Conservation (phyloP, 2,113 vertebrate species). For the Noturus placidus region DNA sequence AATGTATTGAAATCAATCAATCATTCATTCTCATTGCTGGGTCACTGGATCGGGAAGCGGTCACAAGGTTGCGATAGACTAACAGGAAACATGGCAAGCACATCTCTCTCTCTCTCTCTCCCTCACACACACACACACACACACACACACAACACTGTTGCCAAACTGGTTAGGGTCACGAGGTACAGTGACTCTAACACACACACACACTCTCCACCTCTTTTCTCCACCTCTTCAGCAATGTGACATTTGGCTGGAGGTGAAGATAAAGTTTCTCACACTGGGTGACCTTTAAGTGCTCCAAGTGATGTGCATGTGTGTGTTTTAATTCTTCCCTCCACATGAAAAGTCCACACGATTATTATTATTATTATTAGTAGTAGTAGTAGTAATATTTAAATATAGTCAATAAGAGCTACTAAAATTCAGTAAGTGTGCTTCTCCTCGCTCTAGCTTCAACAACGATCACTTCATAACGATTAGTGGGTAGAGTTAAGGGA, state of each 20-base stretch:
- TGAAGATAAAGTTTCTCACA: constrained; percentile 47
- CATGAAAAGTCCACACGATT: neutral
- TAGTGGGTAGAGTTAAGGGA: neutral
- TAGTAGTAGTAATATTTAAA: neutral
- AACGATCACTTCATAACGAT: neutral
- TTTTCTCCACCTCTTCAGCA: neutral
- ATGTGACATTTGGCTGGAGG: constrained; percentile 44
- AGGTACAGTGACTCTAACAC: neutral
- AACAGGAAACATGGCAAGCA: too few species aligned
- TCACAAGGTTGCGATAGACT: too few species aligned
- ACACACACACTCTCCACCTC: neutral
- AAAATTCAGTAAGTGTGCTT: neutral
- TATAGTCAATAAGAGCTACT: neutral
- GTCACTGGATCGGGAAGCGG: too few species aligned
- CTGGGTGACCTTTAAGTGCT: constrained; percentile 52
- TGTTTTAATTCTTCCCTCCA: neutral
- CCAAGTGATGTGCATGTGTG: neutral
- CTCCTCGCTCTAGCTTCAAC: neutral
- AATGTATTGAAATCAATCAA: too few species aligned
- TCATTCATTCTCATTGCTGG: too few species aligned
- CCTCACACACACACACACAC: too few species aligned
- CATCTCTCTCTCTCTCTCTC: too few species aligned
- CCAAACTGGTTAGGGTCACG: neutral
- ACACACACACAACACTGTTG: too few species aligned
- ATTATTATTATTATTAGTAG: neutral